phyloP scores from a whole-genome alignment of 2,113 vertebrate species.

The Fregetta grallaria region DNA sequence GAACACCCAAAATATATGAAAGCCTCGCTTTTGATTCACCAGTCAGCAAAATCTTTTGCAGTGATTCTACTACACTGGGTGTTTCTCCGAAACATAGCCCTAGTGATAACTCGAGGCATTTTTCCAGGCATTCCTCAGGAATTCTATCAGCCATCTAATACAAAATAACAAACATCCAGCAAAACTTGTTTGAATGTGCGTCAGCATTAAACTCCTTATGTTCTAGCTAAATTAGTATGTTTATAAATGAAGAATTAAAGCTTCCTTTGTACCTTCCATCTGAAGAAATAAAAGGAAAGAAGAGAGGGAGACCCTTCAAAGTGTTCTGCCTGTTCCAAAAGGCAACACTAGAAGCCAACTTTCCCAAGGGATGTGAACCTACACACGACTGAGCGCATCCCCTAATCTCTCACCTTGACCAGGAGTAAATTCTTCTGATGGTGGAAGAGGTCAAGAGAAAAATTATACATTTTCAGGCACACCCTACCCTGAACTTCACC shows the following conservation, averaged over 20 bases:
- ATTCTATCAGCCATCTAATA: neutral
- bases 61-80: neutral
- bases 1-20: neutral
- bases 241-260: neutral
- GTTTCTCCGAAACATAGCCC: neutral
- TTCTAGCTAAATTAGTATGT: neutral
- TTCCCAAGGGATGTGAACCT: neutral
- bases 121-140: slow-evolving; percentile 9
- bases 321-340: neutral
- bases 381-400: rapidly evolving
- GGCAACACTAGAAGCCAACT: neutral
- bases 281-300: neutral
- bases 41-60: neutral
- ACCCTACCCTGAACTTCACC: neutral
- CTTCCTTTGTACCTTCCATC: neutral
- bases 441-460: neutral
- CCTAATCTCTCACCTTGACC: neutral
- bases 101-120: neutral
- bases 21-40: neutral
- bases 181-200: neutral
- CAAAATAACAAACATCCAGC: neutral
- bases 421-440: neutral
- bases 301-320: neutral
- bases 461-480: neutral
- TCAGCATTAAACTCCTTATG: neutral